phyloP scores from a whole-genome alignment of 2,113 vertebrate species.

The Heliornis fulica region DNA sequence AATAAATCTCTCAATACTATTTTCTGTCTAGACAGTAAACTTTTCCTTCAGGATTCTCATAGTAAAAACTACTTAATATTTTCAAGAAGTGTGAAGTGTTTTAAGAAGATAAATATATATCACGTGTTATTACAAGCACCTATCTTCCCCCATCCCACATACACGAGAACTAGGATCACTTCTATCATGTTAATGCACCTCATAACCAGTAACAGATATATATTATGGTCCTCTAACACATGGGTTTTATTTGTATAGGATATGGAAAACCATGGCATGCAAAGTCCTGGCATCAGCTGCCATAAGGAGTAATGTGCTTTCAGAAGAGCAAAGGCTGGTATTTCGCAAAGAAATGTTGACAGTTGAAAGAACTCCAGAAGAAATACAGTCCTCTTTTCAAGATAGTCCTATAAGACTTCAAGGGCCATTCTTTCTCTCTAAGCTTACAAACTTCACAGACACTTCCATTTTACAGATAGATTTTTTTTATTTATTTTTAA shows the following conservation, averaged over 20 bases:
- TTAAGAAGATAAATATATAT: not conserved
- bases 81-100: not conserved
- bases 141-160: not conserved
- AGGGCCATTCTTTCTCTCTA: not conserved
- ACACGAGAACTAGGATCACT: not conserved
- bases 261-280: too few species aligned
- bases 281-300: not conserved
- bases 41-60: too few species aligned
- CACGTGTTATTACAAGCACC: not conserved
- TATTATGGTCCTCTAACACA: not conserved
- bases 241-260: not conserved
- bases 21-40: not conserved
- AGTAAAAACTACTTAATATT: too few species aligned
- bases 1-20: not conserved
- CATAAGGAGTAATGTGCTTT: not conserved
- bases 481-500: not conserved
- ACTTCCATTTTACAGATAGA: not conserved
- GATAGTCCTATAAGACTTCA: not conserved
- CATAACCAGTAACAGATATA: not conserved
- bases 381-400: not conserved
- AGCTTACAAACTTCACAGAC: not conserved
- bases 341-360: not conserved
- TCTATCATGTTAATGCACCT: not conserved
- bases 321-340: not conserved
- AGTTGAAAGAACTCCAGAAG: not conserved